A percentile compares a stretch with the other conserved stretches of the same genome.
Evolutionary conservation across 2,888 invertebrate genomes (phyloP).

Genomic region (Drosophila acutilabella): DNA sequence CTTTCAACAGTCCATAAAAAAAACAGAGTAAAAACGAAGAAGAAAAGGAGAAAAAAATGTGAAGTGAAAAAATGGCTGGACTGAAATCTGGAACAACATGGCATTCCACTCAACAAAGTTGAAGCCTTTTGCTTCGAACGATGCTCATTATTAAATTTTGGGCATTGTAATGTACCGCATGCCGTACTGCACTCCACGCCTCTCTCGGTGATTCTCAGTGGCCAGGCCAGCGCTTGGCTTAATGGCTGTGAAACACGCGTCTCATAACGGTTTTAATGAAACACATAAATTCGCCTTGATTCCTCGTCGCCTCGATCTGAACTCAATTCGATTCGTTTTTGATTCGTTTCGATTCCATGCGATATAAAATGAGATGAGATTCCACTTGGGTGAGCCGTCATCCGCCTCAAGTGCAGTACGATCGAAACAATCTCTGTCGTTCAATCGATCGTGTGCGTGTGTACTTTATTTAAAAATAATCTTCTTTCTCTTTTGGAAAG

Average conservation of each 20-base stretch:
- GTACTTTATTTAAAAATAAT: constrained; percentile 54
- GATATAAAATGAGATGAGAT: constrained; percentile 22
- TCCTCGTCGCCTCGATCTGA: constrained; percentile 40
- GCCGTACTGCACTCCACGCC: constrained; percentile 7
- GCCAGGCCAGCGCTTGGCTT: constrained; percentile 40
- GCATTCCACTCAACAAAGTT: constrained; percentile 29
- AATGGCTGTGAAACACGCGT: constrained; percentile 75
- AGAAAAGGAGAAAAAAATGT: neutral
- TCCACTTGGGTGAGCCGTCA: constrained; percentile 69
- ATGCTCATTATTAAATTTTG: constrained; percentile 69
- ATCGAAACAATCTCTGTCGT: constrained; percentile 14
- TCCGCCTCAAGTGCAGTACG: constrained; percentile 40
- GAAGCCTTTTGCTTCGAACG: constrained; percentile 27
- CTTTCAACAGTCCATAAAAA: constrained; percentile 32
- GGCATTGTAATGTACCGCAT: constrained; percentile 43
- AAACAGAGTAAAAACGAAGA: neutral
- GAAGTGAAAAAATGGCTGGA: constrained; percentile 24
- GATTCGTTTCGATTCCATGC: neutral
- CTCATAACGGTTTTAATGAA: constrained; percentile 78
- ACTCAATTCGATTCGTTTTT: constrained; percentile 3
- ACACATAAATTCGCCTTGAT: constrained; percentile 70
- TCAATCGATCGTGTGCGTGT: constrained; percentile 59
- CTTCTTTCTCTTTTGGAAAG: constrained; percentile 4
- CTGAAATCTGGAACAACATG: constrained; percentile 54
- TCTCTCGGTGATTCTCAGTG: constrained; percentile 11